Base-by-base conservation (phyloP, 2,797 vertebrate genomes). In the Syngnathus rostellatus region DNA sequence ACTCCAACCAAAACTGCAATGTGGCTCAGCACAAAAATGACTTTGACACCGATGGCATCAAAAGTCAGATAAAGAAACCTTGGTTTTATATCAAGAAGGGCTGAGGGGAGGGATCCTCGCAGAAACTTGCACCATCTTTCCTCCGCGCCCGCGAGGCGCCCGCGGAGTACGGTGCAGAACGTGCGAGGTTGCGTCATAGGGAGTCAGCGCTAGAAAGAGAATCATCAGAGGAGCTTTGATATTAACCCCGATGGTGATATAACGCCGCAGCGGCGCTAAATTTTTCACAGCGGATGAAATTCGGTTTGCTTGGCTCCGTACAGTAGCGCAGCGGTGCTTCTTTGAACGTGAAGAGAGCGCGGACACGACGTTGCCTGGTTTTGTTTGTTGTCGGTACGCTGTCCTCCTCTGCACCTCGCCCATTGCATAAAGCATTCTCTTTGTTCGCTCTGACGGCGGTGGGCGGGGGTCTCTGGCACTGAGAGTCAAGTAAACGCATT, bases 251-350 rank as follows among this genome's bases (percentile, higher is more conserved):
- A 61, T 81, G 82, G 73, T 85, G 86, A 86, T 81, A 81, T 84
- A 85, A 87, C 79, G 61, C 6, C 77, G 65, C 39, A 71, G 8
- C 25, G 21, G 25, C 66, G 79, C 72, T 86, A 73, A 83, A 88
- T 85, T 75, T 86, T 88, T 89, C 69, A 87, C 84, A 64, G 21
- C 76, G 81, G 85, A 88, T 87, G 84, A 89, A 86, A 87, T 64
- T 11, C 72, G 48, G 67, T 45, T 81, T 82, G 87, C 82, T 83
- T 80, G 85, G 84, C 79, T 86, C 78, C 77, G 75, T 77, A 64
- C 79, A 74, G 72, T 25, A 62, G 39, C 68, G 81, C 80, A 77
- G 74, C 75, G 64, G 62, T 16, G 37, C 67, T 67, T 48, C 75
- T 81, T 78, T 75, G 68, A 65, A 76, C 68, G 69, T 65, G 68